Evolutionary conservation across 1,140 invertebrate genomes (phyloP), one percentile per base, ranked within the genome.

Genomic region (Tetramorium parvispinum): DNA sequence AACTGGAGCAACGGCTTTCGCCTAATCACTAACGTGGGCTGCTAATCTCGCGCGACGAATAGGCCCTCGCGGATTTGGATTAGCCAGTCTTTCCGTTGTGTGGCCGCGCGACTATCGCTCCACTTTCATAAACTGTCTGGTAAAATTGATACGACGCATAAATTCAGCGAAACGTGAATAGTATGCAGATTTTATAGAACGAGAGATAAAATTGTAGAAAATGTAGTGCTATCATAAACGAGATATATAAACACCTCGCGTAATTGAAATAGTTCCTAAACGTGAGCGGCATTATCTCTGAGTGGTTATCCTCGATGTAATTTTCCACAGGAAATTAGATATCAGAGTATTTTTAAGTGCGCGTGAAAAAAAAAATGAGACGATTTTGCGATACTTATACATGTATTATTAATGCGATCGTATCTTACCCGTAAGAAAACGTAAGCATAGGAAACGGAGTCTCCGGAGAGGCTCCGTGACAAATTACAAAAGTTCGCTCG

Each of bases 11-110:
- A 89, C 87, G 57, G 85, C 53, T 75, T 57, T 77, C 70, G 49
- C 43, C 37, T 65, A 83, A 83, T 75, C 79, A 46, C 79, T 83
- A 83, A 83, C 68, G 79, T 59, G 79, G 79, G 68, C 68, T 11
- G 79, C 79, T 83, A 83, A 83, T 83, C 79, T 83, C n/a, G 68
- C 53, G 68, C 79, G 68, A 61, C 68, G 68, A 71, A 83, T 83
- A 59, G 68, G 53, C 71, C 79, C 66, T 21, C 53, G 66, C 40
- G 68, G 68, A 83, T 83, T 83, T 46, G 66, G 66, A 57, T 82
- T 82, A 82, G 73, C 51, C 18, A 18, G 79, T 32, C 66, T 46
- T 73, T 73, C n/a, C n/a, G 66, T 55, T 59, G 53, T 46, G 53
- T 10, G 51, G 24, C 57, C 40, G 13, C 24, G 24, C 51, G 18